Base-by-base conservation (phyloP, 1,140 invertebrate genomes). In the Triops cancriformis region DNA sequence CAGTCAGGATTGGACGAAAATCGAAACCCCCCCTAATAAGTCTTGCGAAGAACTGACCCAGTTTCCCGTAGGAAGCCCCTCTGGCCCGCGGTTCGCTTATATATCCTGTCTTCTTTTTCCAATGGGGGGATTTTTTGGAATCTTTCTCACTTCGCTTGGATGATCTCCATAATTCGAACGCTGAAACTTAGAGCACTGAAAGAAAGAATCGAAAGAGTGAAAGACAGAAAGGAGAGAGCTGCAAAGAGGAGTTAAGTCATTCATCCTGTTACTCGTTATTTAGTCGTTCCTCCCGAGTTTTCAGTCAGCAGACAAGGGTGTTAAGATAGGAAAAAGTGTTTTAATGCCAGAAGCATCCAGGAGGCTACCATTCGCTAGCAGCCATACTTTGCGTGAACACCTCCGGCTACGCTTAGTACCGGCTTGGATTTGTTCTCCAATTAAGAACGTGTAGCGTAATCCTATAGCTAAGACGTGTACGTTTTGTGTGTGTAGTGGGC, bases 161-260 rank as follows among this genome's bases (percentile, higher is more conserved):
- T 9, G 31, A 37, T 37, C 31, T 37, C 31, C 31, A 64, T 64
- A 9, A 64, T 64, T 18, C 45, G 5, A 64, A n/a, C 51, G 14
- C 23, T n/a, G 51, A 14, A 9, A 23, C 18, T 64, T n/a, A n/a
- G n/a, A n/a, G n/a, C n/a, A 18, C 18, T 64, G 51, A 1, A 64
- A 64, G 51, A 23, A 23, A 64, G 14, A 64, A 6, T n/a, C 14
- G 51, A 64, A 64, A 18, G 51, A 64, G 14, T n/a, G 51, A 64
- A 64, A 64, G 51, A 64, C 6, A 64, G 51, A 64, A 64, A 64
- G 43, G 51, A 64, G 51, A 64, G 51, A 64, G 51, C 51, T 23
- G 23, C 51, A 64, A 64, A 7, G 51, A 64, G 31, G 31, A 64
- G 51, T 64, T 64, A 64, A 64, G 51, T 64, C 51, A 64, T 64